These are phyloP conservation scores for Macrophya alboannulata DNA, from an alignment of 2,888 invertebrate species.

Conservation along the genomic window DNA sequence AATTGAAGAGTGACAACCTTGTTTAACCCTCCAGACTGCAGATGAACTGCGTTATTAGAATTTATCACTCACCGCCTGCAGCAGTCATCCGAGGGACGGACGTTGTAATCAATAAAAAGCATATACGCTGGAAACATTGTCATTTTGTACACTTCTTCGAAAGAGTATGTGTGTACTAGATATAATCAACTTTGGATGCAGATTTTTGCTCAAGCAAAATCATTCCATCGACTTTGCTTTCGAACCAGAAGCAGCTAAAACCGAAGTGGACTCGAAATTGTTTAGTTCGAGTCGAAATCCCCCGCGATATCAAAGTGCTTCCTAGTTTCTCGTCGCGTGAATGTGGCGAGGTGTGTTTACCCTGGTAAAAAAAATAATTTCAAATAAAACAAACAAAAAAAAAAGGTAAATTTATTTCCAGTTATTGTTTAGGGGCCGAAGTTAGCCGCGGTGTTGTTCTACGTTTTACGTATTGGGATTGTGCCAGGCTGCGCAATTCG, in stretches of 20 bases:
- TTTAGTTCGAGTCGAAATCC: neutral
- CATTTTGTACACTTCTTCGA: slow-evolving; percentile 6
- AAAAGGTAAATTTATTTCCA: slow-evolving; percentile 16
- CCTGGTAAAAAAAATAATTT: slow-evolving; percentile 15
- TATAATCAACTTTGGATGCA: neutral
- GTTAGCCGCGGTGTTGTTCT: slow-evolving; percentile 69
- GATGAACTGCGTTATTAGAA: slow-evolving; percentile 69
- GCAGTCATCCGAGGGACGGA: slow-evolving; percentile 45
- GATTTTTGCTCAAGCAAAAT: neutral
- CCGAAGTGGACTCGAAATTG: neutral
- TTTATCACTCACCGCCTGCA: slow-evolving; percentile 64
- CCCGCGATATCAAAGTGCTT: neutral
- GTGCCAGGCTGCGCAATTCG: slow-evolving; percentile 63
- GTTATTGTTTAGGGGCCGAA: slow-evolving; percentile 46
- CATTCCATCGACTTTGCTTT: neutral
- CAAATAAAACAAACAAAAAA: neutral
- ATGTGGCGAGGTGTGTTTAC: slow-evolving; percentile 24
- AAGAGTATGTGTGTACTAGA: neutral
- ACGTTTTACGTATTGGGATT: slow-evolving; percentile 68
- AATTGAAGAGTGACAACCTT: slow-evolving; percentile 73
- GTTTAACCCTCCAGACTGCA: slow-evolving; percentile 69
- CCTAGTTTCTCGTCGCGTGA: slow-evolving; percentile 3
- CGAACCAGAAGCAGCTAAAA: neutral
- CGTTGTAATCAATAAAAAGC: slow-evolving; percentile 37
- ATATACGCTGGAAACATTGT: slow-evolving; percentile 10